Conservation (phyloP, 2,888 invertebrate species). For the Sialis lutaria region DNA sequence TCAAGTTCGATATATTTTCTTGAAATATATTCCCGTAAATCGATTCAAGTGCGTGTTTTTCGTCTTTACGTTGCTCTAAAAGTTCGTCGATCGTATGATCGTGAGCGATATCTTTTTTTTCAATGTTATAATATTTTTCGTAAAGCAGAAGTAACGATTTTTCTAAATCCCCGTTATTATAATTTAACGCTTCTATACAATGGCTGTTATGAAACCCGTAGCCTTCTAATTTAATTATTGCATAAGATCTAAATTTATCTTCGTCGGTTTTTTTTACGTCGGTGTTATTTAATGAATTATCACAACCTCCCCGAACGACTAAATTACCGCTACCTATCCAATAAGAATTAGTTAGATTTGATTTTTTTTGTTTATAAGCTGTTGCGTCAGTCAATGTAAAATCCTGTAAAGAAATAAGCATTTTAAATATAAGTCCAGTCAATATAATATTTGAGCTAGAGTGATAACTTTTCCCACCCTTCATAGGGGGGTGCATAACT, state of each 20-base stretch:
- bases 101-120: constrained; percentile 22
- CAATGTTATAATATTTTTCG: constrained; percentile 45
- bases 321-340: constrained; percentile 65
- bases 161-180: constrained; percentile 49
- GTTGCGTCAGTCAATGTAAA: constrained; percentile 28
- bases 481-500: no score
- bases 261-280: constrained; percentile 35
- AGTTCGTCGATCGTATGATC: constrained; percentile 33
- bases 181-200: constrained; percentile 54
- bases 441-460: no score
- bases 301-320: constrained; percentile 51
- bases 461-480: no score
- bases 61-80: constrained; percentile 47
- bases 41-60: constrained; percentile 56
- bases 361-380: constrained; percentile 42
- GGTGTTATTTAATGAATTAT: constrained; percentile 42
- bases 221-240: constrained; percentile 51
- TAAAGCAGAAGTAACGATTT: constrained; percentile 52
- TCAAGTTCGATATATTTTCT: constrained; percentile 45
- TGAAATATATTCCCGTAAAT: constrained; percentile 56
- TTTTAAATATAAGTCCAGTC: no score
- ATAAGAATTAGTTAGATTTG: constrained; percentile 48
- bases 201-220: constrained; percentile 60
- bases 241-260: constrained; percentile 50
- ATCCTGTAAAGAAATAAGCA: constrained; percentile 21